Percentiles rank a stretch among this genome's conserved stretches.
These are phyloP conservation scores for Heliocidaris tuberculata DNA, from an alignment of 35 echinoderm and acorn worm genomes.

Conservation along the genomic window DNA sequence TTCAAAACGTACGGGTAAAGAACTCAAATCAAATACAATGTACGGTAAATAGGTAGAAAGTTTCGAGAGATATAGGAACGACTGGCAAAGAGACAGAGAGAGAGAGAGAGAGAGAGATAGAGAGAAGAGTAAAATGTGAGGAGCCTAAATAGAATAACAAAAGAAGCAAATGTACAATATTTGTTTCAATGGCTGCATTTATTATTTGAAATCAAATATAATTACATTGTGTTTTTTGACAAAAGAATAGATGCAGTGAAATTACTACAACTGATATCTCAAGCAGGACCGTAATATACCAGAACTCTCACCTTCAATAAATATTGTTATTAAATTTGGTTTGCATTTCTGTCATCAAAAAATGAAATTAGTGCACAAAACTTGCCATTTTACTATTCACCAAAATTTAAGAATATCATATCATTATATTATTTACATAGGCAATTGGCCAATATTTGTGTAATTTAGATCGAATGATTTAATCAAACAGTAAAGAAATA, in stretches of 20 bases:
- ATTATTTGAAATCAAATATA: not conserved
- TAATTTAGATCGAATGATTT: not conserved
- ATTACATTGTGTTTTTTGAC: not conserved
- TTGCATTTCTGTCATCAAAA: not conserved
- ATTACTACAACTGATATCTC: too few species aligned
- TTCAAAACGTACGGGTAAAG: too few species aligned
- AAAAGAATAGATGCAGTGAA: not conserved
- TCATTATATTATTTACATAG: not conserved
- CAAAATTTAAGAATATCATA: not conserved
- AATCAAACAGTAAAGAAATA: not conserved
- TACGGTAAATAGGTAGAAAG: too few species aligned
- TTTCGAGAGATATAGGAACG: too few species aligned
- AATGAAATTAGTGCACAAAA: not conserved
- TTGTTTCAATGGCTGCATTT: conserved; percentile 17
- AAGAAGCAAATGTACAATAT: not conserved
- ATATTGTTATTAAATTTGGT: not conserved
- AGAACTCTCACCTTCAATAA: not conserved
- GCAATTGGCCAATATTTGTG: not conserved
- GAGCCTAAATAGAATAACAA: not conserved
- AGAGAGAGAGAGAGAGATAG: too few species aligned
- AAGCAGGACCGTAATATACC: too few species aligned
- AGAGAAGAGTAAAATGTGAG: too few species aligned
- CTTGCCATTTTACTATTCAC: not conserved
- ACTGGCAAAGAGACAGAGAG: too few species aligned
- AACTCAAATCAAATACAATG: too few species aligned